These are phyloP conservation scores for Andrena marginata DNA, from an alignment of 2,888 invertebrate genomes.

Conservation along the genomic window DNA sequence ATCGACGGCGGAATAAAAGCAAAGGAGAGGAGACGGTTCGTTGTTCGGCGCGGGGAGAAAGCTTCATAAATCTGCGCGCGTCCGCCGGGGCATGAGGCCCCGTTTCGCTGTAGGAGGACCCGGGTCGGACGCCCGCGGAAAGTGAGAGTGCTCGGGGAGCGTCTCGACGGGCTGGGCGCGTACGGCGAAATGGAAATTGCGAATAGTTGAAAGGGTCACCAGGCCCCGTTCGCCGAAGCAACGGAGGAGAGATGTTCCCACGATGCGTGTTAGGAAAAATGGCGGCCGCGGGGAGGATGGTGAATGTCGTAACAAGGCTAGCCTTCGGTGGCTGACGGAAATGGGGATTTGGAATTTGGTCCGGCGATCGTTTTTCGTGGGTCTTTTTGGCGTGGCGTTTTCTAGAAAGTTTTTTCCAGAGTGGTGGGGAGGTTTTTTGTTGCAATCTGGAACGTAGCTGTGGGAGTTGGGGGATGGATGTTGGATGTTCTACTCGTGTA, in stretches of 20 bases:
- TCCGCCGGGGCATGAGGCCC: conserved; percentile 64
- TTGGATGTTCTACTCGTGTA: no score
- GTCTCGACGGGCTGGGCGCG: conserved; percentile 30
- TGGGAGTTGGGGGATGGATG: no score
- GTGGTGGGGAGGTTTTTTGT: no score
- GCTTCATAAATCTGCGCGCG: conserved; percentile 78
- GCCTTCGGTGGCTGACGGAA: not conserved
- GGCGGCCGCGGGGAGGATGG: not conserved
- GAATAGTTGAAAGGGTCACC: conserved; percentile 54
- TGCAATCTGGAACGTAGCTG: no score
- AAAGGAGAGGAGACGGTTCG: conserved; percentile 53
- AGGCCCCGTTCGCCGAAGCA: conserved; percentile 51
- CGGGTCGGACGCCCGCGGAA: conserved; percentile 61
- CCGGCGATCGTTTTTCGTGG: no score
- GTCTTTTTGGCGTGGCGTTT: no score
- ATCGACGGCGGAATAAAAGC: conserved; percentile 58
- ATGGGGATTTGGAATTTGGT: not conserved
- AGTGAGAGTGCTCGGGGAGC: conserved; percentile 75
- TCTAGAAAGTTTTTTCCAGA: no score
- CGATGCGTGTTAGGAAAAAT: conserved; percentile 39
- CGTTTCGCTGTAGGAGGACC: conserved; percentile 64
- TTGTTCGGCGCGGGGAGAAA: conserved; percentile 74
- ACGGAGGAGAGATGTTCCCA: conserved; percentile 41
- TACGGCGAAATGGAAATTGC: conserved; percentile 59
- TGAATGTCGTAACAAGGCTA: not conserved